Percentiles rank a stretch among this genome's conserved stretches.
phyloP scores from a whole-genome alignment of 2,113 vertebrate genomes.

The Bolborhynchus lineola region DNA sequence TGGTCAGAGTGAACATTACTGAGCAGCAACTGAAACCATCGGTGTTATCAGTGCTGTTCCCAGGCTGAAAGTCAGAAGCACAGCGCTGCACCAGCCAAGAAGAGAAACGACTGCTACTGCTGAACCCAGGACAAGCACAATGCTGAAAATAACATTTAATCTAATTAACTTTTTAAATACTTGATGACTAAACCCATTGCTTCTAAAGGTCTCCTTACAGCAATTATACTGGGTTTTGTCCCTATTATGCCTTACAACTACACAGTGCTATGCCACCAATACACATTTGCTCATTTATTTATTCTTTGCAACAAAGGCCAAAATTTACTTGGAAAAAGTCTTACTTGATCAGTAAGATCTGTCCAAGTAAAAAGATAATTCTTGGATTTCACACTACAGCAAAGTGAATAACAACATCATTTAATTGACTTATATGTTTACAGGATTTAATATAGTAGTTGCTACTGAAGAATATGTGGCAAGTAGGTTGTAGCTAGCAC shows the following conservation, averaged over 20 bases:
- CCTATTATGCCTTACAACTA: neutral
- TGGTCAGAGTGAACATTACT: no score
- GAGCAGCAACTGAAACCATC: no score
- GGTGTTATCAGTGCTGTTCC: no score
- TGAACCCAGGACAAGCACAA: neutral
- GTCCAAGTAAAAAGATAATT: neutral
- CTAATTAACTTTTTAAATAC: neutral
- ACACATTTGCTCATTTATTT: neutral
- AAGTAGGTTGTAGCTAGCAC: neutral
- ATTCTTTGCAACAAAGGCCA: neutral
- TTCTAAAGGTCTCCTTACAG: neutral
- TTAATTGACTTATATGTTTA: neutral
- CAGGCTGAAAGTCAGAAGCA: no score
- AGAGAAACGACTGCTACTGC: no score
- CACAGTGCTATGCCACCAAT: neutral
- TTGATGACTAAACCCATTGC: neutral
- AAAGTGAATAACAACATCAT: neutral
- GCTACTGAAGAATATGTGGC: neutral
- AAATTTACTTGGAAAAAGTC: neutral
- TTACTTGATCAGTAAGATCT: neutral
- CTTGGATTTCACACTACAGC: neutral
- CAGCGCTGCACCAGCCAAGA: no score
- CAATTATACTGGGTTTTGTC: neutral
- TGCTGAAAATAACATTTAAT: neutral
- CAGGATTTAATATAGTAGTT: neutral